Conservation (phyloP, 2,797 vertebrate species). For the Setipinna tenuifilis region DNA sequence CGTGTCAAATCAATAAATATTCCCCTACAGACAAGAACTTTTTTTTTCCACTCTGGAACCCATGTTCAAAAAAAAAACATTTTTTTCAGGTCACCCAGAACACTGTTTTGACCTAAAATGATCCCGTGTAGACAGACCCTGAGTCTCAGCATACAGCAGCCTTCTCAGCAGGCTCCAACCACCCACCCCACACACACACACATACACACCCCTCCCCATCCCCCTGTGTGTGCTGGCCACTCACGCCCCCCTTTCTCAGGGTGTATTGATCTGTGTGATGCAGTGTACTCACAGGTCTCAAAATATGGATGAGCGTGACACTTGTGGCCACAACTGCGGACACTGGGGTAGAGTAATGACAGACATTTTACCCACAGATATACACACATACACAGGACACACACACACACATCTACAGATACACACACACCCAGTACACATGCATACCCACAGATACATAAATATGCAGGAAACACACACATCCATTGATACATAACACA, state of each 20-base stretch:
- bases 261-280: slow-evolving; percentile 28
- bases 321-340: neutral
- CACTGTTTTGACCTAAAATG: too few relatives aligned
- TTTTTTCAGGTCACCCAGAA: too few relatives aligned
- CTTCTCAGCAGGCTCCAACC: neutral
- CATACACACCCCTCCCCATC: neutral
- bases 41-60: too few relatives aligned
- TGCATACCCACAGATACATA: neutral
- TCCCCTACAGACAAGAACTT: too few relatives aligned
- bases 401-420: neutral
- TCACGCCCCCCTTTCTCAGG: slow-evolving; percentile 3
- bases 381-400: neutral
- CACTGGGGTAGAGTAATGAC: neutral
- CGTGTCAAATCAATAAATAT: too few relatives aligned
- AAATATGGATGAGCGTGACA: neutral
- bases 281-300: neutral
- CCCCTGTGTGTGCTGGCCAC: neutral
- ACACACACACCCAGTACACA: neutral
- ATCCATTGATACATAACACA: too few relatives aligned
- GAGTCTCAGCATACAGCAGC: neutral
- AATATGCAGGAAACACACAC: neutral
- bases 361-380: neutral
- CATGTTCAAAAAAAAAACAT: too few relatives aligned
- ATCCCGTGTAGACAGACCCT: too few relatives aligned
- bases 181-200: too few relatives aligned